phyloP scores from a whole-genome alignment of 2,888 invertebrate genomes.

The Platycheirus albimanus region DNA sequence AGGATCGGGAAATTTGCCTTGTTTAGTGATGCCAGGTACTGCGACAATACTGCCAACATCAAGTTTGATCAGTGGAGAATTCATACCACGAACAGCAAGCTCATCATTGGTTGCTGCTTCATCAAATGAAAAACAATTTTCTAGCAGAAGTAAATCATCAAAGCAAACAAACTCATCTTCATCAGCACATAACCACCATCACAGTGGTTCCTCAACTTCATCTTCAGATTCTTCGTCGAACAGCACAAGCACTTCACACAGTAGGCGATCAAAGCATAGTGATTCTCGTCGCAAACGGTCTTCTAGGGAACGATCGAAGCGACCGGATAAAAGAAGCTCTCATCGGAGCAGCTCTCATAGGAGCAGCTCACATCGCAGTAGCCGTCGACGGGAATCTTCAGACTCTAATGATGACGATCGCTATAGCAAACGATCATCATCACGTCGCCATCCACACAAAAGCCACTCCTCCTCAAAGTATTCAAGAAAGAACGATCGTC shows the following conservation, averaged over 20 bases:
- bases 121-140: constrained; percentile 49
- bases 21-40: constrained; percentile 26
- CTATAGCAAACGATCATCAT: constrained; percentile 64
- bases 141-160: constrained; percentile 46
- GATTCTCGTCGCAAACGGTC: constrained; percentile 35
- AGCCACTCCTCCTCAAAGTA: constrained; percentile 51
- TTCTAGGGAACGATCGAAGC: constrained; percentile 57
- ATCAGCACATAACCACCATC: constrained; percentile 35
- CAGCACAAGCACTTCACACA: constrained; percentile 60
- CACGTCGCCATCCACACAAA: constrained; percentile 44
- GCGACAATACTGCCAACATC: constrained; percentile 1
- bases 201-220: constrained; percentile 53
- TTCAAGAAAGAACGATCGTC: constrained; percentile 50
- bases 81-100: constrained; percentile 22
- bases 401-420: constrained; percentile 76
- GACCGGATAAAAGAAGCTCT: constrained; percentile 29
- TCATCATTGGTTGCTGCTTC: constrained; percentile 2
- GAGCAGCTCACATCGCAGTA: constrained; percentile 31
- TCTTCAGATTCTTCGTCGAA: constrained; percentile 53
- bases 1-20: constrained; percentile 48
- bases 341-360: constrained; percentile 17
- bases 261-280: constrained; percentile 60
- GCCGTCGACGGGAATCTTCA: constrained; percentile 76
- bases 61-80: constrained; percentile 13
- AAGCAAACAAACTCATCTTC: constrained; percentile 33